Base-by-base conservation (phyloP, 2,888 invertebrate genomes). In the Scotopteryx bipunctaria region DNA sequence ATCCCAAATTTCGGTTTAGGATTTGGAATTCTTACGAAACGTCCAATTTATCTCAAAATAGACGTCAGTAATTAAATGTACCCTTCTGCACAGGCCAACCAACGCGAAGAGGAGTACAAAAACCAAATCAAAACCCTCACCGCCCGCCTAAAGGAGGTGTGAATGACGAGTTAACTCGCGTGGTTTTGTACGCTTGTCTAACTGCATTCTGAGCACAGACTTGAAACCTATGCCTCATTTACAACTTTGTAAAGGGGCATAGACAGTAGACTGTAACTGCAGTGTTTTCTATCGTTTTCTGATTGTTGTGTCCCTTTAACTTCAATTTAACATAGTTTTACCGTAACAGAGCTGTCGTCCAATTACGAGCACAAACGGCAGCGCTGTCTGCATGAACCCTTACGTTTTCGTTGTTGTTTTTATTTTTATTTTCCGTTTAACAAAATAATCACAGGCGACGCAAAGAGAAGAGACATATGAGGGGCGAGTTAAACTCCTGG, bases 21-120 rank as follows among this genome's bases (percentile, higher is more conserved):
- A 25, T 16, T 31, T 23, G n/a, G n/a, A 29, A 21, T 21, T 16
- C 5, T 25, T 27, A 23, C 9, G 32, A 23, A 14, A 14, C 15
- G 9, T 15, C 42, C 19, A 32, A 8, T 16, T 4, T 11, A 15
- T 9, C 9, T 9, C n/a, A 21, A 2, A 5, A 42, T 21, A 32
- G 29, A 51, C 40, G 33, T 59, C 57, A 75, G 69, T 81, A 77
- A 81, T 70, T 58, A 64, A 72, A 67, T 69, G 65, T 75, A 70
- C 68, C 63, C 66, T 88, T 87, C 71, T 66, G 78, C 67, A 78
- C 87, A 99, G 98, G 98, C 99, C 93, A 98, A 98, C 94, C 98
- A 98, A 94, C 97, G 98, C 83, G 99, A 99, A 92, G 98, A 99
- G 93, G 98, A 98, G 91, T 99, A 98, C 96, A 98, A 99, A 94